These are phyloP conservation scores for Panurus biarmicus DNA, from an alignment of 2,113 vertebrate species.

Conservation along the genomic window DNA sequence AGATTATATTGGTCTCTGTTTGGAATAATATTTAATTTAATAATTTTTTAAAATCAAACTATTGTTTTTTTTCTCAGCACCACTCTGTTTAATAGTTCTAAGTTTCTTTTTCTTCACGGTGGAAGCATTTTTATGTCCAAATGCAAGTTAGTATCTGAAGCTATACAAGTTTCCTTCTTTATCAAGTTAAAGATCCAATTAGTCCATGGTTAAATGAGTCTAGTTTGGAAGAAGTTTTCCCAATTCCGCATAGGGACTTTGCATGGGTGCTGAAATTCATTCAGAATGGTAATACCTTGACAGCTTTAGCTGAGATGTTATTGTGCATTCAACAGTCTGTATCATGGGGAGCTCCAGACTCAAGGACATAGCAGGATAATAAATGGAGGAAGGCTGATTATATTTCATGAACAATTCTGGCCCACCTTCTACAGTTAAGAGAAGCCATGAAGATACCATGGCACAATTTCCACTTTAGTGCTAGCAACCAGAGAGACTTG, in stretches of 20 bases:
- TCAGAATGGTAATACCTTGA: neutral
- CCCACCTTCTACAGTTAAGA: neutral
- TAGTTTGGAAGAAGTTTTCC: neutral
- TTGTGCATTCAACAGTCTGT: neutral
- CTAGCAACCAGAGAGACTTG: neutral
- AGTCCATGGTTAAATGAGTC: neutral
- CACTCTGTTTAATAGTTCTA: neutral
- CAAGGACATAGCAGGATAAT: neutral
- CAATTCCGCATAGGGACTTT: neutral
- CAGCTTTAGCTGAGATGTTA: neutral
- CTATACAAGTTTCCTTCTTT: neutral
- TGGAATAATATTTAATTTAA: slow-evolving; percentile 37
- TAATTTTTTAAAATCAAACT: neutral
- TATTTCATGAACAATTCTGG: neutral
- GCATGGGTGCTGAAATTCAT: neutral
- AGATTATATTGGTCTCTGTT: neutral
- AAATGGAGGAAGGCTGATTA: neutral
- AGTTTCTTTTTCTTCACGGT: neutral
- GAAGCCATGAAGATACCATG: neutral
- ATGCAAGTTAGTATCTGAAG: neutral
- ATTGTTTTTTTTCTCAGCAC: neutral
- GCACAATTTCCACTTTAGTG: neutral
- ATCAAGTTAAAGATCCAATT: neutral
- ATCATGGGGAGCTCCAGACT: neutral
- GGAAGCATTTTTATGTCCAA: neutral